These are phyloP conservation scores for Bellardia bayeri DNA, from an alignment of 2,888 invertebrate genomes.

Conservation along the genomic window DNA sequence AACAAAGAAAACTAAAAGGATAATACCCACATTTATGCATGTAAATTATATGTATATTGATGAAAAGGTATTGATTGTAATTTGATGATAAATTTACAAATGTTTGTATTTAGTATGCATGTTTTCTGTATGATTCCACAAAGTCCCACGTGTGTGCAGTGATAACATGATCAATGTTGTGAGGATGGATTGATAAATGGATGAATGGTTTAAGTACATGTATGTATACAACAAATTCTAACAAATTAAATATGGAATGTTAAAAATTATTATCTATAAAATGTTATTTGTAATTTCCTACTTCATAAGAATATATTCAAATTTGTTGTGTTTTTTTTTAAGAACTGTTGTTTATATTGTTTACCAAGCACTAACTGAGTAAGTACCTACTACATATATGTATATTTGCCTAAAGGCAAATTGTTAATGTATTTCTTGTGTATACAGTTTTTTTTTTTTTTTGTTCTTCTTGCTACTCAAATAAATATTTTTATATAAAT, in stretches of 20 bases:
- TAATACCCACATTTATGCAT: conserved; percentile 61
- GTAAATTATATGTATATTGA: conserved; percentile 27
- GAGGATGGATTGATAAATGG: conserved; percentile 33
- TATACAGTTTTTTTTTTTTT: background rate
- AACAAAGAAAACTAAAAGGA: background rate
- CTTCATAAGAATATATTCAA: too few relatives aligned
- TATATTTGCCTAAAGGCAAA: too few relatives aligned
- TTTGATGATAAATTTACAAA: conserved; percentile 64
- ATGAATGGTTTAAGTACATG: too few relatives aligned
- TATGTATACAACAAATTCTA: too few relatives aligned
- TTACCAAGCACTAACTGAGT: too few relatives aligned
- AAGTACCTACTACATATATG: too few relatives aligned
- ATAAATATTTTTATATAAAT: conserved; percentile 1
- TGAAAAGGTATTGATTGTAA: background rate
- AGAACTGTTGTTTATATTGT: too few relatives aligned
- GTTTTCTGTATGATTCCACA: conserved; percentile 40
- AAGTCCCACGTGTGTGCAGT: conserved; percentile 46
- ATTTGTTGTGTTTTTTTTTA: too few relatives aligned
- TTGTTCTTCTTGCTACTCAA: conserved; percentile 9
- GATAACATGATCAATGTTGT: conserved; percentile 38
- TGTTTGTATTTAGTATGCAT: background rate
- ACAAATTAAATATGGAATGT: too few relatives aligned
- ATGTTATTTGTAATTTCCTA: too few relatives aligned
- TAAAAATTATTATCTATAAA: too few relatives aligned
- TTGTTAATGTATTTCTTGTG: too few relatives aligned